These are phyloP conservation scores for Aleiodes sp. DNA, from an alignment of 1,140 invertebrate genomes.

Conservation along the genomic window DNA sequence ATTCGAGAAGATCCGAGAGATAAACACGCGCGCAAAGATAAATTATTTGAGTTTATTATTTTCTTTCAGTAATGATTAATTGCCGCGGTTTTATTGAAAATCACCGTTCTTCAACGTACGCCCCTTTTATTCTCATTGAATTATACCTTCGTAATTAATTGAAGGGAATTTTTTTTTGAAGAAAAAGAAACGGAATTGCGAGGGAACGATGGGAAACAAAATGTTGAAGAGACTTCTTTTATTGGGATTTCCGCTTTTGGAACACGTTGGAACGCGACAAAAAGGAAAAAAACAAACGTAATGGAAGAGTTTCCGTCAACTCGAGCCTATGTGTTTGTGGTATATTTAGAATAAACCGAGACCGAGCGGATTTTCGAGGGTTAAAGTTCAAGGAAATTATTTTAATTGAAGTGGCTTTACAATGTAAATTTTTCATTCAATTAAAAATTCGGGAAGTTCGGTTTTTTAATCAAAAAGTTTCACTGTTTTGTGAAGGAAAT, in stretches of 20 bases:
- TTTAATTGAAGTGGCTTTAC: neutral
- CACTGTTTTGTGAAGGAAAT: too few species aligned
- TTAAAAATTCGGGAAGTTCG: too few species aligned
- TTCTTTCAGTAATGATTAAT: too few species aligned
- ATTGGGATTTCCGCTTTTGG: conserved; percentile 1
- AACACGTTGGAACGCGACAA: neutral
- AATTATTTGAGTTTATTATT: conserved; percentile 4
- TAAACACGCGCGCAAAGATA: neutral
- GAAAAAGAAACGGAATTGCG: neutral
- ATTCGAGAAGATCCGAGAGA: neutral
- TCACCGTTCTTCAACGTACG: too few species aligned
- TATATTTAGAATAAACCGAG: conserved; percentile 7
- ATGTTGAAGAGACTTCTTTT: neutral
- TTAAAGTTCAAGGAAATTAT: conserved; percentile 1
- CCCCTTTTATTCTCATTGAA: too few species aligned
- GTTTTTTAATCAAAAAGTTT: neutral
- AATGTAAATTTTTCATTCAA: neutral
- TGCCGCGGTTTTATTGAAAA: too few species aligned
- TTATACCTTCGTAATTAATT: too few species aligned
- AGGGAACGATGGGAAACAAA: neutral
- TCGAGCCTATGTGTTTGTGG: neutral
- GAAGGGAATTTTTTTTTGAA: too few species aligned
- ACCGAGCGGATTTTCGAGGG: conserved; percentile 1
- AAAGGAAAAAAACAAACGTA: conserved; percentile 1
- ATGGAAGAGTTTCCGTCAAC: too few species aligned